These are phyloP conservation scores for Rhinatrema bivittatum DNA, from an alignment of 2,797 vertebrate genomes.

Conservation along the genomic window DNA sequence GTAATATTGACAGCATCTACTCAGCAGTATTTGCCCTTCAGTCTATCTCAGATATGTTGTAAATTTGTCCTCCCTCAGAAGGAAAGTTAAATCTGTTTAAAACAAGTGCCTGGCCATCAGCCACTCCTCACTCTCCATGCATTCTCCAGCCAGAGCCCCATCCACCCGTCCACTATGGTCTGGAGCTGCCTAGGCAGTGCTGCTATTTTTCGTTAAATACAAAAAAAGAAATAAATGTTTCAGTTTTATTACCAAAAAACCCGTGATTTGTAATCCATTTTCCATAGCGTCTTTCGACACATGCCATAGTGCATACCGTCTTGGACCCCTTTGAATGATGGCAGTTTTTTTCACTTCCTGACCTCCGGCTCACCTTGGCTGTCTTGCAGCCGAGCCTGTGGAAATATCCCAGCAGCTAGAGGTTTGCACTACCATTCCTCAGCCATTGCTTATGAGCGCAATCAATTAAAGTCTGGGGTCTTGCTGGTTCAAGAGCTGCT, in stretches of 20 bases:
- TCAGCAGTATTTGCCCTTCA: too few relatives aligned
- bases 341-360: conserved; percentile 17
- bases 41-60: too few relatives aligned
- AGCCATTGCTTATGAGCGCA: too few relatives aligned
- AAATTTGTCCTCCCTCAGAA: too few relatives aligned
- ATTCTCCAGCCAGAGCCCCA: too few relatives aligned
- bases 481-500: background rate
- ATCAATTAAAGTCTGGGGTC: background rate
- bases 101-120: conserved; percentile 14
- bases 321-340: conserved; percentile 2
- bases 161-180: too few relatives aligned
- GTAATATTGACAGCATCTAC: too few relatives aligned
- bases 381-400: conserved; percentile 3
- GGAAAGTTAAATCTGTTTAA: too few relatives aligned
- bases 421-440: conserved; percentile 6
- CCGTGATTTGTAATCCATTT: conserved; percentile 3
- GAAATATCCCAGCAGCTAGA: conserved; percentile 13
- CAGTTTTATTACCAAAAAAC: conserved; percentile 11
- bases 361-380: conserved; percentile 23
- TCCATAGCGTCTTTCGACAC: background rate
- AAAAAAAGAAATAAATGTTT: conserved; percentile 16
- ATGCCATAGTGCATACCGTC: background rate
- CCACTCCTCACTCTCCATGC: conserved; percentile 5
- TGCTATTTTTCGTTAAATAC: conserved; percentile 15
- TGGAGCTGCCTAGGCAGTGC: conserved; percentile 14